Evolutionary conservation across 2,888 invertebrate species (phyloP).

Genomic region (Cartodere bifasciata): DNA sequence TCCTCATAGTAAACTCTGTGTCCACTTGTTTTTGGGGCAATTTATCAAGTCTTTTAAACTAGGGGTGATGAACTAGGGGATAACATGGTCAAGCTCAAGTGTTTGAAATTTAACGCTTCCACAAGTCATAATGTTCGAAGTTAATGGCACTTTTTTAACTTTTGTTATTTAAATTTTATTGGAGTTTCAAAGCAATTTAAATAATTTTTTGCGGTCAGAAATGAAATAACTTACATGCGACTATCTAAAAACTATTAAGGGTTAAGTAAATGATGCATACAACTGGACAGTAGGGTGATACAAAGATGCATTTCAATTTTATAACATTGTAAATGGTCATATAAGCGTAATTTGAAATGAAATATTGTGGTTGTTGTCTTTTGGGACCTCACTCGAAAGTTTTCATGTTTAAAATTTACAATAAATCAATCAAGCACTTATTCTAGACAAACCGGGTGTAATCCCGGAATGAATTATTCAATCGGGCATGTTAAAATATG

Average conservation of each 20-base stretch:
- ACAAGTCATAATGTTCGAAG: too few relatives aligned
- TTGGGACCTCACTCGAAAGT: too few relatives aligned
- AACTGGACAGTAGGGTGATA: slow-evolving; percentile 29
- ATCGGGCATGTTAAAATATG: too few relatives aligned
- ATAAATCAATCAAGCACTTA: neutral
- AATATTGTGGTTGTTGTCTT: slow-evolving; percentile 21
- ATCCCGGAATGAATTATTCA: neutral
- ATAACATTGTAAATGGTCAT: slow-evolving; percentile 32
- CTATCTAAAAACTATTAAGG: slow-evolving; percentile 26
- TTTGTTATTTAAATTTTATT: too few relatives aligned
- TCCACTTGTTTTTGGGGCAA: too few relatives aligned
- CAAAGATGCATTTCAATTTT: slow-evolving; percentile 31
- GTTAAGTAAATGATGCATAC: slow-evolving; percentile 33
- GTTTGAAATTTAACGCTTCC: too few relatives aligned
- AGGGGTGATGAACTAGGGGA: too few relatives aligned
- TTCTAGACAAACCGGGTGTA: neutral
- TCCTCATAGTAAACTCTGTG: too few relatives aligned
- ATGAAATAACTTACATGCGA: slow-evolving; percentile 11
- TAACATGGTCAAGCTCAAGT: too few relatives aligned
- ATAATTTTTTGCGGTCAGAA: slow-evolving; percentile 9
- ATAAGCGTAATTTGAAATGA: slow-evolving; percentile 30
- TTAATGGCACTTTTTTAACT: too few relatives aligned
- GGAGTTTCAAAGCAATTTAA: too few relatives aligned
- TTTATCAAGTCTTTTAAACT: too few relatives aligned
- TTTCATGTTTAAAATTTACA: neutral